Percentiles rank a stretch among this genome's conserved stretches.
Conservation (phyloP, 2,888 invertebrate species). For the Nomada lathburiana region DNA sequence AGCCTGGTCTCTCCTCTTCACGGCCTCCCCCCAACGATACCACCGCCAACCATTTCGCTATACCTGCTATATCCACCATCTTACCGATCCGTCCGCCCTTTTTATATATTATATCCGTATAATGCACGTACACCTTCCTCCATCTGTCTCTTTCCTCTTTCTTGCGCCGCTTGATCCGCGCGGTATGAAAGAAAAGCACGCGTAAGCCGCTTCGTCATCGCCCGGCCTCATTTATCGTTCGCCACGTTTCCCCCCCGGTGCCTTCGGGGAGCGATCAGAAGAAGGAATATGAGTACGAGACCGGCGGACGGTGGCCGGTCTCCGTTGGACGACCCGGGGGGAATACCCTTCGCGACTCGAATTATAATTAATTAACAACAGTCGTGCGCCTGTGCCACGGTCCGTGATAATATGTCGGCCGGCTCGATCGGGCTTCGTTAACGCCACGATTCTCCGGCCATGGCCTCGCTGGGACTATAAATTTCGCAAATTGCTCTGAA, state of each 20-base stretch:
- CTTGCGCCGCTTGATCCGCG: slow-evolving; percentile 7
- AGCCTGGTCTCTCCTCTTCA: slow-evolving; percentile 20
- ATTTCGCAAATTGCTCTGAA: slow-evolving; percentile 73
- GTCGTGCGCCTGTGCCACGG: slow-evolving; percentile 36
- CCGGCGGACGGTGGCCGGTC: slow-evolving; percentile 35
- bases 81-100: slow-evolving; percentile 56
- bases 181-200: slow-evolving; percentile 58
- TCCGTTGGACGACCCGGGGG: slow-evolving; percentile 27
- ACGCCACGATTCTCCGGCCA: slow-evolving; percentile 55
- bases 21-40: background rate
- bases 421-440: slow-evolving; percentile 68
- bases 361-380: slow-evolving; percentile 69
- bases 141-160: slow-evolving; percentile 56
- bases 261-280: slow-evolving; percentile 8
- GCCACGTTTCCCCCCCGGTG: slow-evolving; percentile 44
- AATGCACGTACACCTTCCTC: slow-evolving; percentile 43
- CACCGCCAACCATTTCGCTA: no score
- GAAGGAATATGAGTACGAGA: slow-evolving; percentile 18
- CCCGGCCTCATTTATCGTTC: slow-evolving; percentile 74
- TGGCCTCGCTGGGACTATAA: slow-evolving; percentile 66
- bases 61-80: slow-evolving; percentile 21
- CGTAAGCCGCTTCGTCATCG: slow-evolving; percentile 74
- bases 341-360: slow-evolving; percentile 46
- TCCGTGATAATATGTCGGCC: slow-evolving; percentile 56
- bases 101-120: slow-evolving; percentile 37